phyloP scores from a whole-genome alignment of 2,888 invertebrate genomes.

The Trachelus tabidus region DNA sequence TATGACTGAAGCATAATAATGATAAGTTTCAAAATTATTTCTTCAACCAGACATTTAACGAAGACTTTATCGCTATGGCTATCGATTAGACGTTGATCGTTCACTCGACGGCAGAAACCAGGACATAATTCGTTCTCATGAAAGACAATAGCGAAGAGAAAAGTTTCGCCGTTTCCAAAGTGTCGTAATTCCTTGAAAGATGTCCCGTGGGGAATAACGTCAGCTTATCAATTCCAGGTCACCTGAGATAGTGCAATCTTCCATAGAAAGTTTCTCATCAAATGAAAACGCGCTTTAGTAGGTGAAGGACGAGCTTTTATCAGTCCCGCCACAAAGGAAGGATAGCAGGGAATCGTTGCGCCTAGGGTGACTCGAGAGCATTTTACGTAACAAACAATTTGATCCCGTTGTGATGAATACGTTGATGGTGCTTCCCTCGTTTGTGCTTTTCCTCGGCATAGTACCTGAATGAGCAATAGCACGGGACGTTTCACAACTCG shows the following conservation, averaged over 20 bases:
- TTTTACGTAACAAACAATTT: slow-evolving; percentile 37
- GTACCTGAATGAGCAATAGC: slow-evolving; percentile 31
- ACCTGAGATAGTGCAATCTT: not conserved
- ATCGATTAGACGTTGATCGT: not conserved
- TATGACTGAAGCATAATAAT: not conserved
- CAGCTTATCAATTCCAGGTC: not conserved
- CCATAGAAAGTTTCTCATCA: not conserved
- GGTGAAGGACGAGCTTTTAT: not conserved
- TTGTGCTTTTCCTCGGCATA: slow-evolving; percentile 15
- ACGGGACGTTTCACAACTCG: slow-evolving; percentile 11
- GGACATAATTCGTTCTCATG: not conserved
- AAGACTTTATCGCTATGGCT: not conserved
- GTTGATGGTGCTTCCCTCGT: slow-evolving; percentile 8
- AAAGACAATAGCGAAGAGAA: not conserved
- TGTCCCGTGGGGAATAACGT: not conserved
- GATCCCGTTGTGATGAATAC: slow-evolving; percentile 29
- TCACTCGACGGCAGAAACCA: not conserved
- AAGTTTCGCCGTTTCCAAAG: not conserved
- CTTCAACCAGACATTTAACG: not conserved
- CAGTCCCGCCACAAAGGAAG: not conserved
- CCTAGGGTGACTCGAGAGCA: slow-evolving; percentile 12
- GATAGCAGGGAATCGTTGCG: not conserved
- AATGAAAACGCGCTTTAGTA: not conserved
- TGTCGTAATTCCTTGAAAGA: not conserved
- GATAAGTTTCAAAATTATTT: not conserved